phyloP scores from a whole-genome alignment of 1,140 invertebrate species.

The Gryllus bimaculatus region DNA sequence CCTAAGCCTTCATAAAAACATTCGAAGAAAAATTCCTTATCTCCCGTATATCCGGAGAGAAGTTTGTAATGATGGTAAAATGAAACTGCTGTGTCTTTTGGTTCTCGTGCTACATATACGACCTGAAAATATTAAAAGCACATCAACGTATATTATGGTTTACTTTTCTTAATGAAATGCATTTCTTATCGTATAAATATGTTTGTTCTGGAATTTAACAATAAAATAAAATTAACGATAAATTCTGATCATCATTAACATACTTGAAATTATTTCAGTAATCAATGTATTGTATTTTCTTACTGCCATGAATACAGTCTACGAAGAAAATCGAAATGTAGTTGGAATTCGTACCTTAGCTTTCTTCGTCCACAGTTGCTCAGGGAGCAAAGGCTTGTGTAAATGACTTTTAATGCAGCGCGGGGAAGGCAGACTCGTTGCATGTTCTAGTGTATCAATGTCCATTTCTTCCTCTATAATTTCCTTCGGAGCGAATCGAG shows the following conservation, averaged over 20 bases:
- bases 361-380: not conserved
- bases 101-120: conserved; percentile 37
- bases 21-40: conserved; percentile 51
- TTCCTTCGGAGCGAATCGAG: not conserved
- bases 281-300: too few relatives aligned
- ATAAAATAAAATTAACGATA: too few relatives aligned
- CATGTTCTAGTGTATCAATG: not conserved
- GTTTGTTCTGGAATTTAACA: too few relatives aligned
- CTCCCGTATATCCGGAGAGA: conserved; percentile 43
- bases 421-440: not conserved
- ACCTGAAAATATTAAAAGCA: conserved; percentile 18
- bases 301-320: too few relatives aligned
- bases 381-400: not conserved
- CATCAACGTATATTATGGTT: too few relatives aligned
- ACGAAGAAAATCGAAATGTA: too few relatives aligned
- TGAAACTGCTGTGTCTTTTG: conserved; percentile 41
- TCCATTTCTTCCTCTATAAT: not conserved
- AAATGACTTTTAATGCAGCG: not conserved
- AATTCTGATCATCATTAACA: too few relatives aligned
- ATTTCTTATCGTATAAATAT: too few relatives aligned
- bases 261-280: too few relatives aligned
- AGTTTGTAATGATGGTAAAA: conserved; percentile 41
- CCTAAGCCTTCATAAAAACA: conserved; percentile 48
- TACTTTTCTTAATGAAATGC: too few relatives aligned
- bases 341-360: not conserved